These are phyloP conservation scores for Phenacoccus solenopsis DNA, from an alignment of 1,140 invertebrate genomes.

Conservation along the genomic window DNA sequence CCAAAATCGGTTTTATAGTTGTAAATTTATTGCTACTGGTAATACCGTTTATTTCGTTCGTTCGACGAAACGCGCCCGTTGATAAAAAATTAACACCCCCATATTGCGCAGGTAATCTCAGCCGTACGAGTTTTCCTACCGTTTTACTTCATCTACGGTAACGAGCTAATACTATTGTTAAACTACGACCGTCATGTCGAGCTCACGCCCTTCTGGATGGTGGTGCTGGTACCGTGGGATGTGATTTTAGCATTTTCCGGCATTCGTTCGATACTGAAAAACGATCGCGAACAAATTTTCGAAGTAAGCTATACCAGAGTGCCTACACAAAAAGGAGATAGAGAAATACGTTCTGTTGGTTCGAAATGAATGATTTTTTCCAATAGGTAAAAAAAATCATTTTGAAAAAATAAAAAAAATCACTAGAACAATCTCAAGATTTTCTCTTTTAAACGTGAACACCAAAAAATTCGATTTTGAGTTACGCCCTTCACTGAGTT, in stretches of 20 bases:
- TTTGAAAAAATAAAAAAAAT: too few relatives aligned
- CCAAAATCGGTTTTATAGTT: not conserved
- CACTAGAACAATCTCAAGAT: too few relatives aligned
- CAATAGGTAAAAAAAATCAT: too few relatives aligned
- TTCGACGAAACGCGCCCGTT: too few relatives aligned
- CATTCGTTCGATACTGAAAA: not conserved
- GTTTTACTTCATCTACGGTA: not conserved
- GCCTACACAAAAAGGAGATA: too few relatives aligned
- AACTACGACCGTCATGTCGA: not conserved
- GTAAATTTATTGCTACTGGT: not conserved
- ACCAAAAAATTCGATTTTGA: too few relatives aligned
- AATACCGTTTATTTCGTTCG: not conserved
- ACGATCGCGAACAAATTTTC: constrained; percentile 7
- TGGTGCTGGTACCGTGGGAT: not conserved
- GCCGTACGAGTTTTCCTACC: not conserved
- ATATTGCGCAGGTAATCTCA: not conserved
- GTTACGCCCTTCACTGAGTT: too few relatives aligned
- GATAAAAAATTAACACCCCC: too few relatives aligned
- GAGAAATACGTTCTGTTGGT: too few relatives aligned
- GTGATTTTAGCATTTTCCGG: not conserved
- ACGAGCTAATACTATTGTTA: not conserved
- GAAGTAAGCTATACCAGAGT: too few relatives aligned
- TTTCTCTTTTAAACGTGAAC: too few relatives aligned
- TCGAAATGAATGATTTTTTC: too few relatives aligned
- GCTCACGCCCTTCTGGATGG: not conserved